Conservation (phyloP, 2,797 vertebrate genomes). For the Tolypeutes matacus region DNA sequence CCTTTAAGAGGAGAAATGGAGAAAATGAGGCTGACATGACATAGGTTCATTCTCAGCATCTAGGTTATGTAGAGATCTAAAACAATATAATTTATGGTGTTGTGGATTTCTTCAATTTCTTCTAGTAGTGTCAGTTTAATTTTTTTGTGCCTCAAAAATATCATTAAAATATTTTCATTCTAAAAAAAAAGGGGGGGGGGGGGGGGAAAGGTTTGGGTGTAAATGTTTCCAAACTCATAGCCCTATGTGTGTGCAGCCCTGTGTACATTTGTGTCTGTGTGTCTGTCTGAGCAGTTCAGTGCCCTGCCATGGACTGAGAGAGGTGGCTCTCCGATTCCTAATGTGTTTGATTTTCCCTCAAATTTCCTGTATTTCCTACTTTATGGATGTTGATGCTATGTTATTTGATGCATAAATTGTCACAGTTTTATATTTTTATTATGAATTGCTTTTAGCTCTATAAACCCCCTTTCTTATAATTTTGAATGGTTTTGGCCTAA, state of each 20-base stretch:
- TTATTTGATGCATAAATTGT: neutral
- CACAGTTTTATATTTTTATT: neutral
- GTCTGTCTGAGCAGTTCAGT: too few relatives aligned
- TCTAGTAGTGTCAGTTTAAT: neutral
- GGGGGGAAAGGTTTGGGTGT: neutral
- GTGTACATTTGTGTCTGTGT: neutral
- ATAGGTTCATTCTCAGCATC: neutral
- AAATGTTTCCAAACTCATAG: neutral
- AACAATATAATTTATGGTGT: slow-evolving; percentile 46
- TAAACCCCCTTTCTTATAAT: neutral
- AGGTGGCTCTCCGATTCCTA: neutral
- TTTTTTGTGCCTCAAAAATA: too few relatives aligned
- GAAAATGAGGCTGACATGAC: neutral
- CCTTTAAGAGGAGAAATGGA: slow-evolving; percentile 55
- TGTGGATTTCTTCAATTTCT: slow-evolving; percentile 54
- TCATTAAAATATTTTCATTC: too few relatives aligned
- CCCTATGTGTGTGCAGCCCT: neutral
- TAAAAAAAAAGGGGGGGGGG: too few relatives aligned
- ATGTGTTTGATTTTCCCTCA: neutral
- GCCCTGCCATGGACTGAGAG: neutral
- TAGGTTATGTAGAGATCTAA: slow-evolving; percentile 57
- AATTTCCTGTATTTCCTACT: neutral
- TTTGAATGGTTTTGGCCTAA: neutral
- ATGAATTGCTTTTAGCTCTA: neutral
- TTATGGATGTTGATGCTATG: neutral